Evolutionary conservation across 2,888 invertebrate genomes (phyloP).

Genomic region (Ptilodon capucinus): DNA sequence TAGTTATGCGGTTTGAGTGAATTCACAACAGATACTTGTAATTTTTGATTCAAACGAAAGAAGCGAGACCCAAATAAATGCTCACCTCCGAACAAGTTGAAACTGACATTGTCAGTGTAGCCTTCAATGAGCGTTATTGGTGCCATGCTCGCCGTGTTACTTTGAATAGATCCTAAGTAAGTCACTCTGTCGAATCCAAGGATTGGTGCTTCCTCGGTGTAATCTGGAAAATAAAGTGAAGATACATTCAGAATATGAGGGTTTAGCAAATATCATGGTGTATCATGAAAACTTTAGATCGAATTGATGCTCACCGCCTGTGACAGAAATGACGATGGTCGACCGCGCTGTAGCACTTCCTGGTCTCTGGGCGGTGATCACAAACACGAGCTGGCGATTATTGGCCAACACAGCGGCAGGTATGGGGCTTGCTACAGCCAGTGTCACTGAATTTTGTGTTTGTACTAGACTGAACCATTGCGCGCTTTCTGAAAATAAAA

Average conservation of each 20-base stretch:
- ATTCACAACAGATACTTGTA: background rate
- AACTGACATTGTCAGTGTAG: conserved; percentile 13
- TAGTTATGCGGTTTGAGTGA: background rate
- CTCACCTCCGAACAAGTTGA: conserved; percentile 8
- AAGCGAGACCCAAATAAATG: background rate
- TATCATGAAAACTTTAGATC: conserved; percentile 3
- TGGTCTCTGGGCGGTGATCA: conserved; percentile 26
- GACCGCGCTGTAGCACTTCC: conserved; percentile 21
- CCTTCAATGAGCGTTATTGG: conserved; percentile 38
- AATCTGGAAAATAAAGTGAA: conserved; percentile 4
- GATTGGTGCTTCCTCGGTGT: conserved; percentile 8
- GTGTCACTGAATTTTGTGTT: conserved; percentile 14
- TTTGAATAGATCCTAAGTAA: conserved; percentile 35
- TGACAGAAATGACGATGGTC: conserved; percentile 31
- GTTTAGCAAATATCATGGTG: conserved; percentile 6
- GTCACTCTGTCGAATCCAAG: conserved; percentile 35
- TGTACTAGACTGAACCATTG: background rate
- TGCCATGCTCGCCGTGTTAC: conserved; percentile 15
- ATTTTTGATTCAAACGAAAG: background rate
- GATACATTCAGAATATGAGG: background rate
- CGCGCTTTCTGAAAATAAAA: conserved; percentile 4
- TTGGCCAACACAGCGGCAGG: conserved; percentile 32
- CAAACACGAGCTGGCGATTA: conserved; percentile 36
- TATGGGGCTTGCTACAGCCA: conserved; percentile 19
- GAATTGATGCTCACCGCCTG: conserved; percentile 20